Percentiles rank a stretch among this genome's conserved stretches.
Evolutionary conservation across 2,113 vertebrate species (phyloP).

Genomic region (Pollimyrus isidori): DNA sequence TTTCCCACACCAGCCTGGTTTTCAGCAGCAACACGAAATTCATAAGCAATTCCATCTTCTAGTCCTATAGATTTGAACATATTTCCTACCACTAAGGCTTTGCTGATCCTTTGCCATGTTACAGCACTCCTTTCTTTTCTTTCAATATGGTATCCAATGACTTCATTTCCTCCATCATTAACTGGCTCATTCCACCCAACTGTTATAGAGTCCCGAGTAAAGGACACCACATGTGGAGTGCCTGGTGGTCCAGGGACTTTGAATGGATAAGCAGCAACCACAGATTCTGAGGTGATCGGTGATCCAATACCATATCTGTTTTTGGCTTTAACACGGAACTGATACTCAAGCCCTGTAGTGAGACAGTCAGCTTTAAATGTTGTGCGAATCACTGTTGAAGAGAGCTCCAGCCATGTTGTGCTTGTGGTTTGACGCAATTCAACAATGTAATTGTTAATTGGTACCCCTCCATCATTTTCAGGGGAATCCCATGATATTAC

Average conservation of each 20-base stretch:
- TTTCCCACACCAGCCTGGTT: conserved; percentile 94
- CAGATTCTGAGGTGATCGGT: conserved; percentile 74
- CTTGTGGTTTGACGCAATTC: conserved; percentile 88
- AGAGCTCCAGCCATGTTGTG: conserved; percentile 82
- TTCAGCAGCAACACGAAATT: conserved; percentile 93
- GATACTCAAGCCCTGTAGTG: conserved; percentile 85
- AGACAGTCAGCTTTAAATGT: conserved; percentile 84
- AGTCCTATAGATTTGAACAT: conserved; percentile 86
- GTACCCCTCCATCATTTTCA: conserved; percentile 89
- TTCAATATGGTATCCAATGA: conserved; percentile 92
- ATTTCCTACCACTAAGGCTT: conserved; percentile 78
- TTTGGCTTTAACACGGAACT: conserved; percentile 93
- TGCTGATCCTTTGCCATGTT: conserved; percentile 86
- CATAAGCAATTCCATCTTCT: conserved; percentile 87
- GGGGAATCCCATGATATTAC: conserved; percentile 89
- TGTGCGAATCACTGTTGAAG: conserved; percentile 82
- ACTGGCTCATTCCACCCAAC: conserved; percentile 95
- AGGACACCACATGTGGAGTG: conserved; percentile 81
- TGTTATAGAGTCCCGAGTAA: conserved; percentile 89
- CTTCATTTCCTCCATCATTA: conserved; percentile 87
- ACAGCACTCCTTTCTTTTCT: conserved; percentile 93
- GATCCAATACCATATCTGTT: conserved; percentile 90
- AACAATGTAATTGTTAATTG: conserved; percentile 87
- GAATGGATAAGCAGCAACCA: conserved; percentile 89
- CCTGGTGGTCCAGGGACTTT: conserved; percentile 91